These are phyloP conservation scores for Trematomus loennbergii DNA, from an alignment of 2,113 vertebrate species.

Conservation along the genomic window DNA sequence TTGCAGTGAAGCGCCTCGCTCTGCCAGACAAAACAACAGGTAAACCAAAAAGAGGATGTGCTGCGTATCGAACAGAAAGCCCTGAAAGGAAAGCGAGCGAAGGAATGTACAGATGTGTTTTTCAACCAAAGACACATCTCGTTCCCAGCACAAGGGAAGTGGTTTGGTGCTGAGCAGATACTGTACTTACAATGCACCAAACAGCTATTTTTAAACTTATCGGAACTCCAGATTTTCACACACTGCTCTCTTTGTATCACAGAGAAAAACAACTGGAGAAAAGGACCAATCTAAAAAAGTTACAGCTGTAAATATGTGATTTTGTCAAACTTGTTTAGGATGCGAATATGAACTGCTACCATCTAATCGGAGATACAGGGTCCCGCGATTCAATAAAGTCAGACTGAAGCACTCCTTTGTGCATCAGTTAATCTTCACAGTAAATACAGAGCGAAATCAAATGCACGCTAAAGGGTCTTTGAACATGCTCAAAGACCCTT, in stretches of 20 bases:
- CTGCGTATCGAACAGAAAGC: constrained; percentile 30
- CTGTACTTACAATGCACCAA: constrained; percentile 34
- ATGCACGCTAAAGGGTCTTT: too few relatives aligned
- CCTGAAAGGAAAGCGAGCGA: constrained; percentile 33
- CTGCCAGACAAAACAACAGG: constrained; percentile 38
- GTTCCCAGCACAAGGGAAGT: constrained; percentile 73
- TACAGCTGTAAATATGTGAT: neutral
- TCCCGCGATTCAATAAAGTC: too few relatives aligned
- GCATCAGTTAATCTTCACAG: too few relatives aligned
- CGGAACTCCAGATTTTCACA: constrained; percentile 14
- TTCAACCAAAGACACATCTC: constrained; percentile 52
- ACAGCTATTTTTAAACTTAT: constrained; percentile 46
- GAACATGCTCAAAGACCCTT: too few relatives aligned
- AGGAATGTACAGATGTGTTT: constrained; percentile 51
- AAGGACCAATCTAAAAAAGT: neutral
- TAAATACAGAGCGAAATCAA: too few relatives aligned
- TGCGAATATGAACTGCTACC: too few relatives aligned
- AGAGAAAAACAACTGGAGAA: neutral
- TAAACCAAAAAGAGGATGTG: constrained; percentile 67
- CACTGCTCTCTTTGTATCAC: neutral
- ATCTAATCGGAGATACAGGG: too few relatives aligned
- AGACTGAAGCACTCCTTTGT: too few relatives aligned
- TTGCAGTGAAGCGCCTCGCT: constrained; percentile 33
- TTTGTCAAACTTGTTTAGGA: neutral
- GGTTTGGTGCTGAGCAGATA: constrained; percentile 46